Conservation (phyloP, 1,140 invertebrate genomes). For the Cherax destructor region DNA sequence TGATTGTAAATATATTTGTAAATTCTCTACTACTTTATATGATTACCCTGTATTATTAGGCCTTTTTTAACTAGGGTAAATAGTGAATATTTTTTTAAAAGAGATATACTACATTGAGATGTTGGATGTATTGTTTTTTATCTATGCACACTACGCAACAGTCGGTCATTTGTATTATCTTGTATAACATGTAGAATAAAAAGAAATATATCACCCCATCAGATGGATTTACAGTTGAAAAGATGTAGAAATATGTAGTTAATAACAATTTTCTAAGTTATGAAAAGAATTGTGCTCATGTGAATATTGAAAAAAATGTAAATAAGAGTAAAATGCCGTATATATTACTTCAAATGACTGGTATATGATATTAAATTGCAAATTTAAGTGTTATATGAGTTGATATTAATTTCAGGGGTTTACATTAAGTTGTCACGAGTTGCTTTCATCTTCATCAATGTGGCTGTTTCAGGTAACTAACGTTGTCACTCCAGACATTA, state of each 20-base stretch:
- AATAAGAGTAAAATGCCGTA: background rate
- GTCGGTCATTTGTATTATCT: background rate
- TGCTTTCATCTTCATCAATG: background rate
- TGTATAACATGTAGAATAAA: background rate
- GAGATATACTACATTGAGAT: background rate
- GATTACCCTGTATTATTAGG: background rate
- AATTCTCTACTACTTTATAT: background rate
- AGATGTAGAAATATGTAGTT: background rate
- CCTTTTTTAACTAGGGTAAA: background rate
- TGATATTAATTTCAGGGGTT: background rate
- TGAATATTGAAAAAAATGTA: background rate
- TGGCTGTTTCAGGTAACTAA: background rate
- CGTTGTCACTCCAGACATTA: background rate
- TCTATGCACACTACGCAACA: background rate
- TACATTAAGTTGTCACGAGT: background rate
- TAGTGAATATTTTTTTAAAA: background rate
- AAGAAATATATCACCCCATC: background rate
- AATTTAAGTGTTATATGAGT: background rate
- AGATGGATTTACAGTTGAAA: background rate
- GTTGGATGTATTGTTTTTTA: background rate
- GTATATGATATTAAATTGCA: constrained; percentile 10
- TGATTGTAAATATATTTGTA: background rate
- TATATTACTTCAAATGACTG: background rate
- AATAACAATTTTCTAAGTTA: background rate
- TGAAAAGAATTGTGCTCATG: background rate